phyloP scores from a whole-genome alignment of 2,113 vertebrate species.

The Sander lucioperca region DNA sequence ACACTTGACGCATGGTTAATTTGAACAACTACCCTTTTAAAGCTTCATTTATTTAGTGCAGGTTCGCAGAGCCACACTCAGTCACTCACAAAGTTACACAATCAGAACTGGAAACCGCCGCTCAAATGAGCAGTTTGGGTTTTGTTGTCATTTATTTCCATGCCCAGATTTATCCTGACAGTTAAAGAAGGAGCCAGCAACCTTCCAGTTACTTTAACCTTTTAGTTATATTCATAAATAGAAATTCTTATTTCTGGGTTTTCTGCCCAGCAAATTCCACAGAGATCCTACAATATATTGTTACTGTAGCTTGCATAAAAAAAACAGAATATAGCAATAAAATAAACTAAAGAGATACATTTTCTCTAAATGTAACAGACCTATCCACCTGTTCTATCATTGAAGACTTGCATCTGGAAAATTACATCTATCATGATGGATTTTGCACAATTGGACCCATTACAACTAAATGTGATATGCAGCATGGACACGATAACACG shows the following conservation, averaged over 20 bases:
- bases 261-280: not conserved
- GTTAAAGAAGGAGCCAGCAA: not conserved
- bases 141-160: not conserved
- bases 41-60: constrained; percentile 7
- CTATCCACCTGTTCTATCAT: too few relatives aligned
- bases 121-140: not conserved
- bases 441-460: constrained; percentile 7
- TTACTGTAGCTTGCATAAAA: not conserved
- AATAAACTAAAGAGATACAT: not conserved
- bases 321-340: not conserved
- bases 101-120: not conserved
- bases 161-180: not conserved
- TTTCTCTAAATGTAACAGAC: not conserved
- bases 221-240: not conserved
- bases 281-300: not conserved
- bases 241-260: not conserved
- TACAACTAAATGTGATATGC: constrained; percentile 12
- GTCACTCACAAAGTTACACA: not conserved
- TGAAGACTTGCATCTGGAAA: not conserved
- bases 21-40: not conserved
- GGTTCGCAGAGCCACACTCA: not conserved
- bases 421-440: not conserved
- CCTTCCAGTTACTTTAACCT: not conserved
- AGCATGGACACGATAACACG: not conserved
- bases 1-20: constrained; percentile 1